Base-by-base conservation (phyloP, 2,113 vertebrate species). In the Camelus bactrianus region DNA sequence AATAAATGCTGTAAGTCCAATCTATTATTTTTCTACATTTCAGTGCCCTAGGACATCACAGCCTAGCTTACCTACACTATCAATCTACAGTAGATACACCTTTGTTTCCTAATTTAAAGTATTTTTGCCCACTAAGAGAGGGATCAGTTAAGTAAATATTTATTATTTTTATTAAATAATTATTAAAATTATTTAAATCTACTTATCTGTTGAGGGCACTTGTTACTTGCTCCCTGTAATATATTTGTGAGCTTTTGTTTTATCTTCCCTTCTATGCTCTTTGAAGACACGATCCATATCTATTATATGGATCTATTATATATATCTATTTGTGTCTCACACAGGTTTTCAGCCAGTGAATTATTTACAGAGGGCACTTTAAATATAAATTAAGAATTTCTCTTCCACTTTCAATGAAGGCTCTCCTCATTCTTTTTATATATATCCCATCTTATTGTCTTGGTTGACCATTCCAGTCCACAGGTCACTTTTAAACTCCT, bases 321-420 rank as follows among this genome's bases (percentile, higher is more conserved):
- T 42, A 42, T 42, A 42, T 42, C 38, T 42, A 42, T 91, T 92
- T 93, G 35, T 88, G 15, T 91, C 46, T 92, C 30, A 62, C 73
- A 86, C 20, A 96, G 48, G n/a, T 62, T 89, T 94, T 95, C 67
- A 96, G 60, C 3, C 56, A 92, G 35, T 86, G 56, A 26, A n/a
- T 89, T 65, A 4, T 65, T 88, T 52, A 7, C 6, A 81, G 35
- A 91, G 17, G 8, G 52, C 42, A 60, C 42, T 82, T 93, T 84
- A 88, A 92, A 84, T 82, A 83, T 83, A 95, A 91, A 93, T 88
- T 84, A 72, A 94, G 87, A 91, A 69, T 86, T 90, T 64, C 28
- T 85, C 54, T 82, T 93, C 72, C 56, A 93, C 13, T 87, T 94
- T 94, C 32, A 82, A 10, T 60, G n/a, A 96, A 58, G 20, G 20